Conservation (phyloP, 2,888 invertebrate genomes). For the Cantharis lateralis region DNA sequence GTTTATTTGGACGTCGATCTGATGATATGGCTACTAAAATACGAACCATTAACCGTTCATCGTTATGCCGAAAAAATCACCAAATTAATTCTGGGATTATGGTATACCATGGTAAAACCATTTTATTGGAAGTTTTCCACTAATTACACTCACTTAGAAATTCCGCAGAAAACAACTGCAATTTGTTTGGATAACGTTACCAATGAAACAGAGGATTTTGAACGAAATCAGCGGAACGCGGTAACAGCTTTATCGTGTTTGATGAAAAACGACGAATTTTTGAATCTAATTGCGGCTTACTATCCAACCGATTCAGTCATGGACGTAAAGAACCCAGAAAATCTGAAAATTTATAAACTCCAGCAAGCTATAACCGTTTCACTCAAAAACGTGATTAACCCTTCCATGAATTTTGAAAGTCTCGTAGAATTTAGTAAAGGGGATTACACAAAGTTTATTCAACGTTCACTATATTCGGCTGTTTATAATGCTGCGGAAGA, state of each 20-base stretch:
- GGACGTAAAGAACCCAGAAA: background rate
- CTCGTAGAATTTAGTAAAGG: constrained; percentile 17
- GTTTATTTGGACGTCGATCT: background rate
- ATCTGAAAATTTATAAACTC: constrained; percentile 5
- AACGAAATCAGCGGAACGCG: background rate
- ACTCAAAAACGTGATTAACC: constrained; percentile 14
- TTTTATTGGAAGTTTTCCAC: constrained; percentile 4
- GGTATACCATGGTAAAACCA: background rate
- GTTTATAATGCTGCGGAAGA: constrained; percentile 10
- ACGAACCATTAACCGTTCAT: background rate
- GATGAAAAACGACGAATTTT: constrained; percentile 3
- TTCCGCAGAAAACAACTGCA: constrained; percentile 10
- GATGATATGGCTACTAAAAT: constrained; percentile 8
- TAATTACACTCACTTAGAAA: constrained; percentile 14
- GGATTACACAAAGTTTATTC: constrained; percentile 22
- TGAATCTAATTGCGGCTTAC: constrained; percentile 4
- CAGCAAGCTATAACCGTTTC: constrained; percentile 11
- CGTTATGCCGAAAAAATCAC: background rate
- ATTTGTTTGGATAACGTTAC: constrained; percentile 3
- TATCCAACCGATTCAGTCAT: constrained; percentile 9
- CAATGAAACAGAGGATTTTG: background rate
- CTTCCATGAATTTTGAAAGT: constrained; percentile 5
- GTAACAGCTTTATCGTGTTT: constrained; percentile 7
- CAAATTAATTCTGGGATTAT: background rate
- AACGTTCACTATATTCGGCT: constrained; percentile 17